These are phyloP conservation scores for Boloria selene DNA, from an alignment of 2,888 invertebrate genomes.

Conservation along the genomic window DNA sequence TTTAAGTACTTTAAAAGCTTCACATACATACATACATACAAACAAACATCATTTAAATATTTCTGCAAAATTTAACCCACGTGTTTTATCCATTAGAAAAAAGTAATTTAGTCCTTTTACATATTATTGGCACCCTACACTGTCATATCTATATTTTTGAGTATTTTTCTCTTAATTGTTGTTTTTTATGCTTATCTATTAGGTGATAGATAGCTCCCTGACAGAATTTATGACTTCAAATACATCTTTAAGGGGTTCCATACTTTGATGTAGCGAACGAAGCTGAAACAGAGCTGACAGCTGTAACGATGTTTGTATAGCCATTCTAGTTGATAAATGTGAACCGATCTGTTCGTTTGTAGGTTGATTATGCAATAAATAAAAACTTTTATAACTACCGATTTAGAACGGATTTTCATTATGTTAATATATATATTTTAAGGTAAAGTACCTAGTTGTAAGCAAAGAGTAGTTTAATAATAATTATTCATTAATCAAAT, in stretches of 20 bases:
- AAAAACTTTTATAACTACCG: background rate
- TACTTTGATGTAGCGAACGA: background rate
- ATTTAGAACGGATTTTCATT: conserved; percentile 11
- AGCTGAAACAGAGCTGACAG: conserved; percentile 12
- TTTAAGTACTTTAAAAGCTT: no score
- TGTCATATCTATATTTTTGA: background rate
- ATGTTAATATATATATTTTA: no score
- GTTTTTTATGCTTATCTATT: background rate
- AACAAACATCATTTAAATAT: no score
- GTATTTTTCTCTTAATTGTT: background rate
- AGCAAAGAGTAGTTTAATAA: no score
- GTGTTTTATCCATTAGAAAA: no score
- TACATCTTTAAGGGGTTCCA: conserved; percentile 2
- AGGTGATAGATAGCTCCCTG: background rate
- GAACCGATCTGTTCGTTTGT: conserved; percentile 12
- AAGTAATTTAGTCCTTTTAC: background rate
- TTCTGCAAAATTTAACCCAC: no score
- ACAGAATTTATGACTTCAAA: conserved; percentile 12
- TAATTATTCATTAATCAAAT: no score
- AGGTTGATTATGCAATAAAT: conserved; percentile 13
- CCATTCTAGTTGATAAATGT: conserved; percentile 12
- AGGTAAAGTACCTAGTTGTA: no score
- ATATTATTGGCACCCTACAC: background rate
- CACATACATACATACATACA: no score
- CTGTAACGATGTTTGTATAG: conserved; percentile 20